Evolutionary conservation across 2,797 vertebrate species (phyloP).

Genomic region (Myioborus melanocephalus): DNA sequence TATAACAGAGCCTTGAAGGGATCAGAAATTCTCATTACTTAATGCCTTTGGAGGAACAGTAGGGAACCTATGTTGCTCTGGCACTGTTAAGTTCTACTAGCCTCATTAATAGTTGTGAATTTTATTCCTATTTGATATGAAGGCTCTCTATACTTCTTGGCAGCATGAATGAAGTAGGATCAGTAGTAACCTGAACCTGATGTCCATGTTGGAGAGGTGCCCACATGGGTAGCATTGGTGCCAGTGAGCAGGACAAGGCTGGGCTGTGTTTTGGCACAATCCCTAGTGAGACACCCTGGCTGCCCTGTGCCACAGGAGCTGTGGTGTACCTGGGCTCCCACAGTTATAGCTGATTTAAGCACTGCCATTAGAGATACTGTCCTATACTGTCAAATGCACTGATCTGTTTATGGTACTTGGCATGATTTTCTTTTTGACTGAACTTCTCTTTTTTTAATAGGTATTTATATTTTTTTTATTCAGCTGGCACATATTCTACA

Average conservation of each 20-base stretch:
- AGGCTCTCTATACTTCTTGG: neutral
- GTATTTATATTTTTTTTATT: neutral
- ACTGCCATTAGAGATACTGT: neutral
- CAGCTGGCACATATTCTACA: neutral
- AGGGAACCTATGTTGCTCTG: neutral
- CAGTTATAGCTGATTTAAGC: neutral
- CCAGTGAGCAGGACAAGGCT: fast-evolving
- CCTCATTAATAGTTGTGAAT: neutral
- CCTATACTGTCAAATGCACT: neutral
- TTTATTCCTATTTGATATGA: neutral
- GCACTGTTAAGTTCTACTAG: neutral
- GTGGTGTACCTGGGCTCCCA: neutral
- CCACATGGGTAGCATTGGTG: fast-evolving
- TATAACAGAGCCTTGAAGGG: no score
- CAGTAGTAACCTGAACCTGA: neutral
- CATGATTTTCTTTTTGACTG: neutral
- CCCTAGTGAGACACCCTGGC: neutral
- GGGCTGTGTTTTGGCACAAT: neutral
- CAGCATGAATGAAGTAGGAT: neutral
- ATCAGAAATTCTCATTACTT: neutral
- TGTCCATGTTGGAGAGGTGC: neutral
- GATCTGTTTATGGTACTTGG: neutral
- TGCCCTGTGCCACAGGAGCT: neutral
- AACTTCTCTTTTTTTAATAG: neutral
- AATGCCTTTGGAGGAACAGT: neutral